Evolutionary conservation across 1,140 invertebrate genomes (phyloP), one percentile per base, ranked within the genome.

Genomic region (Drosophila sucinea): DNA sequence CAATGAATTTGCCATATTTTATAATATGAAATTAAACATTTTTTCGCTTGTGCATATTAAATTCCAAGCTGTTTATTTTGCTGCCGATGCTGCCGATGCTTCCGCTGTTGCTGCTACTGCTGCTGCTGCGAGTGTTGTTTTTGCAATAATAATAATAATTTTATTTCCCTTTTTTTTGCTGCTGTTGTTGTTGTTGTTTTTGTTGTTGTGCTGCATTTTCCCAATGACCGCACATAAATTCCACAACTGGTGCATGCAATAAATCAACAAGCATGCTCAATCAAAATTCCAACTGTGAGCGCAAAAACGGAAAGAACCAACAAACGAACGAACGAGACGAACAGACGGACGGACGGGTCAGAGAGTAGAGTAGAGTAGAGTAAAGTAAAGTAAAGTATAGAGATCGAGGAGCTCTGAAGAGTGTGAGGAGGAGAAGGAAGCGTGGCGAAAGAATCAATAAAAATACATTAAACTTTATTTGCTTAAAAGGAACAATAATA

Each of bases 391-490:
- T 32, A 47, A 25, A 44, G 54, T 56, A 32, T 74, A 75, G 79
- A 77, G 73, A 73, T 70, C 60, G 11, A 67, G 60, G 38, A 60
- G 60, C 67, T 64, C 51, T 64, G 64, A 40, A 33, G 51, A 29
- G 62, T 25, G 56, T 10, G 32, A 56, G 56, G 30, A 41, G n/a
- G 60, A 56, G 61, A 32, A 47, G 25, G 47, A 25, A 10, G 27
- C 33, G 56, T 57, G 40, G 56, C 67, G 69, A 81, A 77, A 66
- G 51, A 82, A 82, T 82, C 79, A 82, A 82, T 82, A 78, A 82
- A 82, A 82, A 78, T 75, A 82, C 79, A 82, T 82, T 82, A 82
- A 82, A 82, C 55, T 74, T 74, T 78, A 81, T 82, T 74, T 82
- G 69, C 54, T 25, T 40, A 67, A 67, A 79, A 35, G 51, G 41